Conservation (phyloP, 2,797 vertebrate genomes). For the Dipus sagitta region DNA sequence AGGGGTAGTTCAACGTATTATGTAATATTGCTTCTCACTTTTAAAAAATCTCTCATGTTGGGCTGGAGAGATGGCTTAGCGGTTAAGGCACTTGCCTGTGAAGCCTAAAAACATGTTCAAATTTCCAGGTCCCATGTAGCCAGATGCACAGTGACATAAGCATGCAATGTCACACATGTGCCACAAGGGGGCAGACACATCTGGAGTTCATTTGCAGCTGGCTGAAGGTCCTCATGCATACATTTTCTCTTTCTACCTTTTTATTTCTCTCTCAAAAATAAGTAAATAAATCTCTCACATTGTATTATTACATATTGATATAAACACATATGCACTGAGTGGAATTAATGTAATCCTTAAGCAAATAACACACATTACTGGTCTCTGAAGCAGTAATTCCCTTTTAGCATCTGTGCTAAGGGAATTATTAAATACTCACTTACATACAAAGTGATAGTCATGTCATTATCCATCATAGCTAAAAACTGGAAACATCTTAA, state of each 20-base stretch:
- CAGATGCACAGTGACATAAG: too few species aligned
- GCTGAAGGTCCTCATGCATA: too few species aligned
- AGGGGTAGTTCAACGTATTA: background rate
- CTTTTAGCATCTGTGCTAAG: background rate
- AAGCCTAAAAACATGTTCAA: too few species aligned
- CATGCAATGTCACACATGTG: too few species aligned
- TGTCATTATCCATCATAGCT: slow-evolving; percentile 26
- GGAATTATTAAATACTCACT: slow-evolving; percentile 44
- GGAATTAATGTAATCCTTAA: background rate
- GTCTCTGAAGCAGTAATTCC: background rate
- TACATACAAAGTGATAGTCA: slow-evolving; percentile 40
- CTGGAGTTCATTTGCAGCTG: too few species aligned
- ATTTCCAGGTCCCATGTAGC: too few species aligned
- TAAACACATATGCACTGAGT: background rate
- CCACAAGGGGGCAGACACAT: too few species aligned
- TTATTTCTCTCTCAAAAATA: background rate
- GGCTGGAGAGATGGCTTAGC: too few species aligned
- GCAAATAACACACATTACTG: background rate
- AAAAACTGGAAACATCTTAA: slow-evolving; percentile 29
- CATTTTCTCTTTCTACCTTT: background rate
- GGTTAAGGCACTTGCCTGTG: too few species aligned
- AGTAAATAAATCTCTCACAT: background rate
- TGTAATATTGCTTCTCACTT: background rate
- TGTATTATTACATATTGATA: background rate
- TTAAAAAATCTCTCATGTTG: background rate